Evolutionary conservation across 2,888 invertebrate species (phyloP).

Genomic region (Agrotis ipsilon): DNA sequence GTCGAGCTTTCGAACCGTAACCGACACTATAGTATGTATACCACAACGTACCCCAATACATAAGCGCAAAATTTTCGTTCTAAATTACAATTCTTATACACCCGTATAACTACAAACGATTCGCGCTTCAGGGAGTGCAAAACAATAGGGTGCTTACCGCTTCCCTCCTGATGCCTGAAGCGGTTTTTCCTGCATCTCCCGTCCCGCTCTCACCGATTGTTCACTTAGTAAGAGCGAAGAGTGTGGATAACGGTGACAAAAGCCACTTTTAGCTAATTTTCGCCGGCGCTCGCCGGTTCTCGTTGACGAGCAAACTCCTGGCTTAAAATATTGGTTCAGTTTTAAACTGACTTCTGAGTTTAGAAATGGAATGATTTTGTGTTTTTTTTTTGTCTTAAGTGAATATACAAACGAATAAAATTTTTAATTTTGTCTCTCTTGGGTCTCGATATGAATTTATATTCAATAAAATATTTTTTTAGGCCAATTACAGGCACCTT

Average conservation of each 20-base stretch:
- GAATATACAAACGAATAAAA: neutral
- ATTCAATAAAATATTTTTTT: too few relatives aligned
- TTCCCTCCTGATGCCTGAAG: constrained; percentile 87
- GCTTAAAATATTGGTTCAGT: constrained; percentile 76
- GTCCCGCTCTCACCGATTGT: constrained; percentile 71
- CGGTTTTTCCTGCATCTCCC: constrained; percentile 79
- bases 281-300: constrained; percentile 81
- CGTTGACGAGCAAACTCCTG: constrained; percentile 75
- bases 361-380: constrained; percentile 17
- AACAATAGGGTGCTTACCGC: constrained; percentile 89
- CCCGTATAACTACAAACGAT: constrained; percentile 74
- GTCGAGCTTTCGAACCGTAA: neutral
- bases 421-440: neutral
- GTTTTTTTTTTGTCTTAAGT: constrained; percentile 22
- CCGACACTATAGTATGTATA: neutral
- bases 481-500: too few relatives aligned
- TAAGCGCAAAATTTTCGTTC: constrained; percentile 78
- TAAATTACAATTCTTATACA: constrained; percentile 79
- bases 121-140: constrained; percentile 85
- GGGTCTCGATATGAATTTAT: neutral
- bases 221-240: constrained; percentile 69
- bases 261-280: constrained; percentile 90
- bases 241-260: constrained; percentile 74
- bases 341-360: constrained; percentile 62
- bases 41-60: constrained; percentile 55